phyloP scores from a whole-genome alignment of 1,140 invertebrate genomes.

The Musca domestica region DNA sequence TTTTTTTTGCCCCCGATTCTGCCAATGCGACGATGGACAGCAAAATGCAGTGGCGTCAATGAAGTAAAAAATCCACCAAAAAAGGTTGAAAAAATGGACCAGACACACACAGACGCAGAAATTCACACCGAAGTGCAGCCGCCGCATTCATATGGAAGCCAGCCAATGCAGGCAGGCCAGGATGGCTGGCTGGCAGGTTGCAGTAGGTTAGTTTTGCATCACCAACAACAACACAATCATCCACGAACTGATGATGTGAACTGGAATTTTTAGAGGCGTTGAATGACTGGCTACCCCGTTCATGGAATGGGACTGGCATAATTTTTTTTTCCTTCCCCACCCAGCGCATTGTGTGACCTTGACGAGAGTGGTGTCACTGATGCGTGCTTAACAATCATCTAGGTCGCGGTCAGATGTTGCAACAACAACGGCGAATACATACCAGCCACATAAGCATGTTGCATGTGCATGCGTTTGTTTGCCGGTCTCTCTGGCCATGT shows the following conservation, averaged over 20 bases:
- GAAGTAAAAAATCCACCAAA: too few relatives aligned
- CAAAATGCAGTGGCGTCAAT: too few relatives aligned
- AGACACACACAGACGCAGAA: too few relatives aligned
- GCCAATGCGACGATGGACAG: too few relatives aligned
- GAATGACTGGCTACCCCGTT: too few relatives aligned
- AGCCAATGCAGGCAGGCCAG: background rate
- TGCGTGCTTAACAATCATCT: conserved; percentile 21
- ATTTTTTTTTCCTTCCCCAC: background rate
- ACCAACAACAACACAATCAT: background rate
- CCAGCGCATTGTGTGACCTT: conserved; percentile 5
- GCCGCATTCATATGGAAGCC: background rate
- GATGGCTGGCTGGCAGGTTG: background rate
- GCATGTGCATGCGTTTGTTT: too few relatives aligned
- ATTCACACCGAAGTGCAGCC: background rate
- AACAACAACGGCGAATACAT: too few relatives aligned
- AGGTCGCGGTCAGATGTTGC: conserved; percentile 3
- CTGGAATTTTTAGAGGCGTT: background rate
- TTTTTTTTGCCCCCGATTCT: too few relatives aligned
- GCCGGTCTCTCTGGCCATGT: too few relatives aligned
- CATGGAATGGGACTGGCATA: conserved; percentile 1
- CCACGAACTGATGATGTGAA: background rate
- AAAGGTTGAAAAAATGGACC: too few relatives aligned
- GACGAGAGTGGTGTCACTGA: conserved; percentile 21
- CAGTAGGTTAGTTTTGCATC: background rate
- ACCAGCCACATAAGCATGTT: too few relatives aligned